Percentiles rank a stretch among this genome's conserved stretches.
Conservation (phyloP, 2,797 vertebrate species). For the Amniataba percoides region DNA sequence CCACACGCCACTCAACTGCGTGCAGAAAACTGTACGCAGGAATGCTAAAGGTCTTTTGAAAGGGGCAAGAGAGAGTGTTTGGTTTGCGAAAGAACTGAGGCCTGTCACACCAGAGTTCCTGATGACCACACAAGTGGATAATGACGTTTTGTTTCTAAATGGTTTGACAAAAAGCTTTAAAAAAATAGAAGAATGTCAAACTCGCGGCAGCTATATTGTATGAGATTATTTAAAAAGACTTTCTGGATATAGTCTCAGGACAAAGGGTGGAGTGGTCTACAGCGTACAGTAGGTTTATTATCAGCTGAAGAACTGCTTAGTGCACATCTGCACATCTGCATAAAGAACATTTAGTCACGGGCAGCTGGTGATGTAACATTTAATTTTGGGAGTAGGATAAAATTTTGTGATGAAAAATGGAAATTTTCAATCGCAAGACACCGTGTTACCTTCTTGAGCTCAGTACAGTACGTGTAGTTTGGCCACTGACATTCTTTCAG, state of each 20-base stretch:
- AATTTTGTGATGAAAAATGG: conserved; percentile 37
- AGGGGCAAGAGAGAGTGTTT: conserved; percentile 55
- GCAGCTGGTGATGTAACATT: neutral
- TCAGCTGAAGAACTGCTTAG: too few relatives aligned
- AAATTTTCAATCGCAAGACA: conserved; percentile 32
- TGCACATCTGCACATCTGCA: neutral
- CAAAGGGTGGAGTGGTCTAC: neutral
- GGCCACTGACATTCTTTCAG: conserved; percentile 21
- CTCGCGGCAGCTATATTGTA: neutral
- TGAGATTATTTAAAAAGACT: neutral
- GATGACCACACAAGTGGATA: conserved; percentile 76
- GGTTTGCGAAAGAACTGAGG: conserved; percentile 54
- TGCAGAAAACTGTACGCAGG: conserved; percentile 43
- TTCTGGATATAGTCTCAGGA: neutral
- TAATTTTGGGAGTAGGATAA: conserved; percentile 5
- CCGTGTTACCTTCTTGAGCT: neutral
- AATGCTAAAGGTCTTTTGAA: conserved; percentile 63
- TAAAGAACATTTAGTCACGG: neutral
- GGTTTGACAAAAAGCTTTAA: neutral
- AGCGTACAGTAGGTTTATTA: neutral
- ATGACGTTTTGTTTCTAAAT: conserved; percentile 53
- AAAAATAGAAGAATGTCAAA: neutral
- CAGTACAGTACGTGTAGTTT: conserved; percentile 11
- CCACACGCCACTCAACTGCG: conserved; percentile 60
- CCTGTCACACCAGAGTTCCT: conserved; percentile 21